These are phyloP conservation scores for Sepioteuthis lessoniana DNA, from an alignment of 2,888 invertebrate species.

Conservation along the genomic window DNA sequence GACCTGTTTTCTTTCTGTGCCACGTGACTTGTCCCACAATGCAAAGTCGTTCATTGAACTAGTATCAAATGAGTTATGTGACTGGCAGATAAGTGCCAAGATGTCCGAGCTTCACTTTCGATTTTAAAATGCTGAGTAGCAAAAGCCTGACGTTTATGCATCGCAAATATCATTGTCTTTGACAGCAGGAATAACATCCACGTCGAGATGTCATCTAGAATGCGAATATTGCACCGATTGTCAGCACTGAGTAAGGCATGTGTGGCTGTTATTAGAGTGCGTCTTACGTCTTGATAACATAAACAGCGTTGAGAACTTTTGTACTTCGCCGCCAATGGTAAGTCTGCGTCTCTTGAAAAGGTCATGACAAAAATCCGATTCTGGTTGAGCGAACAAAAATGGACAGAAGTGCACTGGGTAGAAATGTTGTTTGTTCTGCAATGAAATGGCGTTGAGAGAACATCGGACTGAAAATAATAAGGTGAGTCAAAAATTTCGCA, in stretches of 20 bases:
- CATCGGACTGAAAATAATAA: no score
- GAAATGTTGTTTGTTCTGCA: no score
- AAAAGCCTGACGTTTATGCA: not conserved
- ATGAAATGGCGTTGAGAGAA: no score
- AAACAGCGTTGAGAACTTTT: not conserved
- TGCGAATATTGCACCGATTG: not conserved
- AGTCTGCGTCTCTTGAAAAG: no score
- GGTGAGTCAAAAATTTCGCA: no score
- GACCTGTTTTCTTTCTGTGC: not conserved
- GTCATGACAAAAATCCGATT: no score
- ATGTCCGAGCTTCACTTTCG: not conserved
- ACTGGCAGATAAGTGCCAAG: not conserved
- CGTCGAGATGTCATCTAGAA: not conserved
- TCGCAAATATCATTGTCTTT: not conserved
- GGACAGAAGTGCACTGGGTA: not conserved
- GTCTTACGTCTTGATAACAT: not conserved
- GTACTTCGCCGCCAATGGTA: not conserved
- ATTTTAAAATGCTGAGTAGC: not conserved
- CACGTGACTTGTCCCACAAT: not conserved
- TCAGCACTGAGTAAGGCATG: not conserved
- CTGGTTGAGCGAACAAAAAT: no score
- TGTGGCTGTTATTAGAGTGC: not conserved
- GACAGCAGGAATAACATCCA: not conserved
- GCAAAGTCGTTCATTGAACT: not conserved
- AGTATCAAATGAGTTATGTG: not conserved